These are phyloP conservation scores for Gryon sp. DNA, from an alignment of 1,140 invertebrate species.

Conservation along the genomic window DNA sequence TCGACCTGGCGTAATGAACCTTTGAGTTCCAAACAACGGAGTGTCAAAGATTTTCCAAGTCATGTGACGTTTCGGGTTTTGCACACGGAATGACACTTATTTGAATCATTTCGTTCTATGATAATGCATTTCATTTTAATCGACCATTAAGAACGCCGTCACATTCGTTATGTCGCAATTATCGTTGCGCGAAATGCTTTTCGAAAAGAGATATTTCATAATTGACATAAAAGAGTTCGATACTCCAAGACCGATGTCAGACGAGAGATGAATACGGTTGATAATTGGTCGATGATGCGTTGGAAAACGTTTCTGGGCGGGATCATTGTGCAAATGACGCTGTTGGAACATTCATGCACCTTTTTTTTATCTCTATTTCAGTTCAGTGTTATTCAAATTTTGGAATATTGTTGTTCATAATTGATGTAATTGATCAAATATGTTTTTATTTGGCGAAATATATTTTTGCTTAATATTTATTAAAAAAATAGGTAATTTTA, in stretches of 20 bases:
- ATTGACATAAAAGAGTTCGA: slow-evolving; percentile 28
- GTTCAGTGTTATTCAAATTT: no score
- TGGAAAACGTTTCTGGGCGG: slow-evolving; percentile 27
- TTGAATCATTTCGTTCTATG: slow-evolving; percentile 45
- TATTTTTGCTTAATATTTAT: no score
- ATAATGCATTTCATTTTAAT: slow-evolving; percentile 46
- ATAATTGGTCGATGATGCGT: slow-evolving; percentile 31
- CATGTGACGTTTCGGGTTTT: slow-evolving; percentile 50
- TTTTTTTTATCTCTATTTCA: no score
- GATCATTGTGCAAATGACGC: no score
- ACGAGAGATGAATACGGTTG: slow-evolving; percentile 22
- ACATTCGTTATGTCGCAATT: slow-evolving; percentile 34
- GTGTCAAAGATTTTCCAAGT: slow-evolving; percentile 52
- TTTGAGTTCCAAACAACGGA: slow-evolving; percentile 44
- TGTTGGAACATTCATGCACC: no score
- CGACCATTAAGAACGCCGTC: slow-evolving; percentile 41
- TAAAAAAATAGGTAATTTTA: no score
- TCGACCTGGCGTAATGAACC: slow-evolving; percentile 60
- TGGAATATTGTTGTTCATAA: no score
- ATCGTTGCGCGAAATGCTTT: slow-evolving; percentile 9
- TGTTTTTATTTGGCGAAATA: no score
- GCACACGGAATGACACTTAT: slow-evolving; percentile 55
- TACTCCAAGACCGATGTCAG: slow-evolving; percentile 1
- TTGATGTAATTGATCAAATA: no score
- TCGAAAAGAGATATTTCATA: slow-evolving; percentile 23